phyloP scores from a whole-genome alignment of 2,113 vertebrate species.

The Lycocorax pyrrhopterus region DNA sequence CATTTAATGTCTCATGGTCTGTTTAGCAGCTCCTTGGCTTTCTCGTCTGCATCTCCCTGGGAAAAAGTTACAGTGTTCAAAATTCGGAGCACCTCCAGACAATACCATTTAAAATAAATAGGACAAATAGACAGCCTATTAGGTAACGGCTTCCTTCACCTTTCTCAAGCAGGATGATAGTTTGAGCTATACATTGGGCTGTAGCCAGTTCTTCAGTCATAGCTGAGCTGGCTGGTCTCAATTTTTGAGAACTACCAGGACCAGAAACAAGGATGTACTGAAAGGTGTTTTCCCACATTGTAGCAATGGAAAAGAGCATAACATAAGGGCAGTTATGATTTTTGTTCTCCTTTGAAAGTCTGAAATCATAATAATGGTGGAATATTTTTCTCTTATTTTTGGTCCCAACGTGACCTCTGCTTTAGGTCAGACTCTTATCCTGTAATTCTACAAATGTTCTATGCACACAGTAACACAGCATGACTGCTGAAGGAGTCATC shows the following conservation, averaged over 20 bases:
- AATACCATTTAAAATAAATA: not conserved
- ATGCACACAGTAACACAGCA: fast-evolving
- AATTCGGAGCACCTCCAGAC: not conserved
- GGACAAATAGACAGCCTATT: not conserved
- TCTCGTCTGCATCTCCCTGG: not conserved
- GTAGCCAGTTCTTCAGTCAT: not conserved
- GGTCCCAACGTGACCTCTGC: not conserved
- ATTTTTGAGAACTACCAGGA: not conserved
- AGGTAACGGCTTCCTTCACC: not conserved
- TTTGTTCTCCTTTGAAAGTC: not conserved
- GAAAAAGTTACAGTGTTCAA: not conserved
- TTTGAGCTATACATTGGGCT: not conserved
- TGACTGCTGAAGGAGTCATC: not conserved
- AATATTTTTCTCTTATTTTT: not conserved
- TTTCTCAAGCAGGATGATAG: not conserved
- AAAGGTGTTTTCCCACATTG: not conserved
- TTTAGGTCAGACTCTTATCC: not conserved
- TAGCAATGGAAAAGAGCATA: not conserved
- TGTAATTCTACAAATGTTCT: not conserved
- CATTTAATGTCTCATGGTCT: not conserved
- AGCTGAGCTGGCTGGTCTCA: not conserved
- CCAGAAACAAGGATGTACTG: not conserved
- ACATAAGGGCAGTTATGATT: not conserved
- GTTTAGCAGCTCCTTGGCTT: not conserved
- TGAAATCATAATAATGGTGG: not conserved